A percentile compares a stretch with the other conserved stretches of the same genome.
Evolutionary conservation across 2,113 vertebrate genomes (phyloP).

Genomic region (Elanoides forficatus): DNA sequence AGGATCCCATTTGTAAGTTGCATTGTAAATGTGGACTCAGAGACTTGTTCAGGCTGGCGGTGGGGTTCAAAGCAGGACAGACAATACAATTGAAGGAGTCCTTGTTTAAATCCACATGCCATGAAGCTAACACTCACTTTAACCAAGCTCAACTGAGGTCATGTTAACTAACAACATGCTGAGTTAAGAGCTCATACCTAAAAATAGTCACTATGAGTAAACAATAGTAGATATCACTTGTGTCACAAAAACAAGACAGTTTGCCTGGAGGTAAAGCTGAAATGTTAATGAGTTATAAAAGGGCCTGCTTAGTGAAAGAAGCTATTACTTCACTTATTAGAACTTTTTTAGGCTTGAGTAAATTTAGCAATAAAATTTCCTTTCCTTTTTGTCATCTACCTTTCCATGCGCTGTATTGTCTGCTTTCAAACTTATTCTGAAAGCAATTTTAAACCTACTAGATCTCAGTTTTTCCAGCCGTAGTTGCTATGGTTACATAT

Average conservation of each 20-base stretch:
- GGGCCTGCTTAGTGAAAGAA: background rate
- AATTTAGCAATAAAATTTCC: slow-evolving; percentile 23
- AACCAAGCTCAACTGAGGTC: background rate
- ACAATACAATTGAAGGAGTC: background rate
- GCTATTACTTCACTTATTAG: background rate
- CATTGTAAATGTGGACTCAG: background rate
- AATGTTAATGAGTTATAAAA: slow-evolving; percentile 15
- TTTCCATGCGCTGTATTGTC: background rate
- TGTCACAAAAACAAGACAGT: background rate
- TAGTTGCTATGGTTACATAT: slow-evolving; percentile 43
- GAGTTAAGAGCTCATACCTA: background rate
- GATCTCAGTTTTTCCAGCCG: background rate
- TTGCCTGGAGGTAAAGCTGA: slow-evolving; percentile 19
- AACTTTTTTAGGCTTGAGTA: background rate
- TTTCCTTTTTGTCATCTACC: slow-evolving; percentile 12
- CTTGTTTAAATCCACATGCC: background rate
- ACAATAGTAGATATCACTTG: background rate
- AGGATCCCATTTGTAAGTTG: background rate
- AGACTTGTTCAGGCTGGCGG: background rate
- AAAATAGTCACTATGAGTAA: background rate
- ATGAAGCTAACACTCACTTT: background rate
- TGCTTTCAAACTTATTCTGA: slow-evolving; percentile 1
- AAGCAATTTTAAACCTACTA: slow-evolving; percentile 26
- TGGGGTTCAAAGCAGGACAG: background rate
- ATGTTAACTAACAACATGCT: background rate